These are phyloP conservation scores for Drosophila yakuba DNA, from an alignment of 1,140 invertebrate species.

Conservation along the genomic window DNA sequence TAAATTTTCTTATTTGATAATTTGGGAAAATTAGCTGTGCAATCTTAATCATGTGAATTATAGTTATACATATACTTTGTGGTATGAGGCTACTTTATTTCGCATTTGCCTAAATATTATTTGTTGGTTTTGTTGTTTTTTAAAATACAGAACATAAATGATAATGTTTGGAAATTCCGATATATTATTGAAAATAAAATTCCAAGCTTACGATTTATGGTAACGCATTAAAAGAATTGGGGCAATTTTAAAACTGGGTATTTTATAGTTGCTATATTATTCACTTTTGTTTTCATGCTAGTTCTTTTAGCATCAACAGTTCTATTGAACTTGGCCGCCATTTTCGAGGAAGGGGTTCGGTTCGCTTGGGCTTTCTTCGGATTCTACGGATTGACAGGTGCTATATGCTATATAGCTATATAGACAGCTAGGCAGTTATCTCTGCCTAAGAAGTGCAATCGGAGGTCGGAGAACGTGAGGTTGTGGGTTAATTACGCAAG, in stretches of 20 bases:
- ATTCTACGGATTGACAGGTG: constrained; percentile 22
- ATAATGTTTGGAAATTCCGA: background rate
- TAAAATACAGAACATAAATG: constrained; percentile 7
- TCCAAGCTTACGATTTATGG: background rate
- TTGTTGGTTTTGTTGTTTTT: background rate
- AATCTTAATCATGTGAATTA: constrained; percentile 6
- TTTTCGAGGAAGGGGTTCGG: constrained; percentile 8
- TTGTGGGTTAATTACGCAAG: constrained; percentile 20
- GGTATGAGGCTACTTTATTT: background rate
- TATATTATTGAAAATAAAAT: background rate
- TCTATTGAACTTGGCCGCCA: constrained; percentile 51
- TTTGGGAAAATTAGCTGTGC: constrained; percentile 1
- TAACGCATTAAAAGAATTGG: background rate
- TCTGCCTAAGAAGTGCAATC: constrained; percentile 3
- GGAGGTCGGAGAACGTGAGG: constrained; percentile 16
- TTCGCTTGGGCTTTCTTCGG: constrained; percentile 3
- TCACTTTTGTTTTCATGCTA: background rate
- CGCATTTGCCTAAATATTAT: background rate
- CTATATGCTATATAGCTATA: background rate
- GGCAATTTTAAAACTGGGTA: constrained; percentile 7
- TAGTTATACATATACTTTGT: background rate
- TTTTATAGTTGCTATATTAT: constrained; percentile 22
- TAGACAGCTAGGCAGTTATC: background rate
- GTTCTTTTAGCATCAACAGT: constrained; percentile 12
- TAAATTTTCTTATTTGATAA: constrained; percentile 10